A percentile compares a stretch with the other conserved stretches of the same genome.
Evolutionary conservation across 2,797 vertebrate species (phyloP).

Genomic region (Falco novaeseelandiae): DNA sequence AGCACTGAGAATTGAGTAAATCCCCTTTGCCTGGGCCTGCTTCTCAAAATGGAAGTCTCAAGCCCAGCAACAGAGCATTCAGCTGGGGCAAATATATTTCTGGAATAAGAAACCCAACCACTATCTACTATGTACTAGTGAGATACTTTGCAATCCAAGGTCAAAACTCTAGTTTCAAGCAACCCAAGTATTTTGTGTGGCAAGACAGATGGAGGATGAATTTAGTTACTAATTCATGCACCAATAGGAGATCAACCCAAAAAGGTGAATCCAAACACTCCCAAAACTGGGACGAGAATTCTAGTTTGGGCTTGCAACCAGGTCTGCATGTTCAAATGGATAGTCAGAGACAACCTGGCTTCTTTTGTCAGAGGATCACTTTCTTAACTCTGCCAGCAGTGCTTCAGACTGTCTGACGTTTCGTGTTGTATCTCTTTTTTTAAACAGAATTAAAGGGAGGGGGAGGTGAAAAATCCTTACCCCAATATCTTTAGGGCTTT

Average conservation of each 20-base stretch:
- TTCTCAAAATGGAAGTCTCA: not conserved
- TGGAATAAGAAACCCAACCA: not conserved
- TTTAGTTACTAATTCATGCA: not conserved
- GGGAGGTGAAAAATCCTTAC: constrained; percentile 30
- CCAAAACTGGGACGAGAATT: constrained; percentile 23
- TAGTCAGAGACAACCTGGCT: constrained; percentile 48
- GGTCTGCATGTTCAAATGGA: constrained; percentile 44
- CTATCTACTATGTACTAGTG: not conserved
- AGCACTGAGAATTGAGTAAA: not conserved
- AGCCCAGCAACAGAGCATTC: not conserved
- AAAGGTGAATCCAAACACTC: constrained; percentile 34
- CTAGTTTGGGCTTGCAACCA: constrained; percentile 26
- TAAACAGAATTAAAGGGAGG: constrained; percentile 45
- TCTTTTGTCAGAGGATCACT: constrained; percentile 68
- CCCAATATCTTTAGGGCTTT: constrained; percentile 61
- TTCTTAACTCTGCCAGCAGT: constrained; percentile 65
- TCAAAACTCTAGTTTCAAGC: not conserved
- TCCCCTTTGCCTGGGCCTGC: not conserved
- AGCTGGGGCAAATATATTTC: not conserved
- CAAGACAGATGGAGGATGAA: not conserved
- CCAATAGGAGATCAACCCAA: not conserved
- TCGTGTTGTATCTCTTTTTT: not conserved
- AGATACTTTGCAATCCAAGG: not conserved
- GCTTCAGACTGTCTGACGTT: constrained; percentile 68
- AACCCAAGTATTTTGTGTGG: not conserved